phyloP scores from a whole-genome alignment of 2,888 invertebrate genomes.

The Salpingus planirostris region DNA sequence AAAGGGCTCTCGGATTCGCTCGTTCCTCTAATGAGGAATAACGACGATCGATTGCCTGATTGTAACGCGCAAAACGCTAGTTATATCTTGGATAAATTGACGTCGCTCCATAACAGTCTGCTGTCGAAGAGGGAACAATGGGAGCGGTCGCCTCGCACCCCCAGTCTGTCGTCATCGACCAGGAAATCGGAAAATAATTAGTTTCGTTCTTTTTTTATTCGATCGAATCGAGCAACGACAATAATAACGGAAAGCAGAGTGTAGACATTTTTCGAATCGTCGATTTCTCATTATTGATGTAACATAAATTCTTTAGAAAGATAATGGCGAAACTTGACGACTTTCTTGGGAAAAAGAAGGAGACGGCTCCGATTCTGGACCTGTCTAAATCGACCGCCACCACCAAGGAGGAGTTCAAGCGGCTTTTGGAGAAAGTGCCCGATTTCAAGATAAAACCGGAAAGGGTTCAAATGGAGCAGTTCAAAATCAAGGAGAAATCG shows the following conservation, averaged over 20 bases:
- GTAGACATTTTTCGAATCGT: constrained; percentile 9
- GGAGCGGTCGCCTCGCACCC: constrained; percentile 38
- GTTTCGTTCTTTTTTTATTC: no score
- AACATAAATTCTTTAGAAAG: constrained; percentile 4
- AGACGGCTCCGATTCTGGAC: constrained; percentile 74
- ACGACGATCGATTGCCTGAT: constrained; percentile 14
- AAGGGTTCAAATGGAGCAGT: constrained; percentile 69
- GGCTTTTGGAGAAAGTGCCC: constrained; percentile 76
- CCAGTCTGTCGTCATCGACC: constrained; percentile 17
- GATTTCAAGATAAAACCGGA: constrained; percentile 85
- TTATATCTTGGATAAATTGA: constrained; percentile 36
- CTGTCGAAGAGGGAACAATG: constrained; percentile 47
- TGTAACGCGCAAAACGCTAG: constrained; percentile 17
- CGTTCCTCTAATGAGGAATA: no score
- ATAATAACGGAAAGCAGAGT: no score
- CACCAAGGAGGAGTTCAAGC: constrained; percentile 73
- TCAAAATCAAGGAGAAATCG: constrained; percentile 66
- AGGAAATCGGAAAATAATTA: constrained; percentile 13
- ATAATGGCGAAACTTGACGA: constrained; percentile 68
- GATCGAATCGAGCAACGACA: constrained; percentile 5
- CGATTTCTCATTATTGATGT: no score
- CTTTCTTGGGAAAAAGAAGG: constrained; percentile 75
- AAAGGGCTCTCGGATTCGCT: no score
- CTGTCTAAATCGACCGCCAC: constrained; percentile 70
- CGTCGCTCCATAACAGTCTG: constrained; percentile 42